These are phyloP conservation scores for Equus przewalskii DNA, from an alignment of 2,113 vertebrate genomes.

Conservation along the genomic window DNA sequence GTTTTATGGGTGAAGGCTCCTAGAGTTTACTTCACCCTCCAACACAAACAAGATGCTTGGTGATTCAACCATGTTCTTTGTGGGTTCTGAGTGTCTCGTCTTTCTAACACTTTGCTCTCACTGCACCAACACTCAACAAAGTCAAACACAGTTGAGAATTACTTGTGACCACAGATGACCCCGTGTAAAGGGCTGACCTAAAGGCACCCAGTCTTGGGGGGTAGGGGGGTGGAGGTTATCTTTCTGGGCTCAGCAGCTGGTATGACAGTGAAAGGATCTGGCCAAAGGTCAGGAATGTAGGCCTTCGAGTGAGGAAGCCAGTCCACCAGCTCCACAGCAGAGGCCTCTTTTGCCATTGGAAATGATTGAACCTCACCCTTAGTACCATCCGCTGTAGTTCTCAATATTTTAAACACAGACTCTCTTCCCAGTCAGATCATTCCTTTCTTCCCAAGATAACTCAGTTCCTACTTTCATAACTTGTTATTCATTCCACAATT, in stretches of 20 bases:
- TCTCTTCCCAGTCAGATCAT: not conserved
- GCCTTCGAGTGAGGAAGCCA: not conserved
- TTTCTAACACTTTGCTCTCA: not conserved
- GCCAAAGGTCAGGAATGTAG: conserved; percentile 69
- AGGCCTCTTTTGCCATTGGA: not conserved
- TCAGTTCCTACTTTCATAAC: not conserved
- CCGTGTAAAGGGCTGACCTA: not conserved
- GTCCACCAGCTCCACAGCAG: not conserved
- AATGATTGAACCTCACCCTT: not conserved
- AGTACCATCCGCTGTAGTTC: not conserved
- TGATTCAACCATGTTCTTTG: conserved; percentile 27
- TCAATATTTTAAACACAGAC: not conserved
- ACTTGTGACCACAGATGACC: not conserved
- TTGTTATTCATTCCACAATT: not conserved
- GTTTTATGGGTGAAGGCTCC: conserved; percentile 71
- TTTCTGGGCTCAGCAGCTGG: not conserved
- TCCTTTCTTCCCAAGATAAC: not conserved
- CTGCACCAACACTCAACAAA: not conserved
- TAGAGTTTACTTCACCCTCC: conserved; percentile 5
- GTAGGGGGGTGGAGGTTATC: not conserved
- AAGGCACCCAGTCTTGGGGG: not conserved
- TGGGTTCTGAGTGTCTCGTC: not conserved
- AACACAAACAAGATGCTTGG: conserved; percentile 70
- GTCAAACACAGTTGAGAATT: not conserved
- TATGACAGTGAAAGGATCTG: not conserved